Base-by-base conservation (phyloP, 2,888 invertebrate genomes). In the Leptarthrus brevirostris region DNA sequence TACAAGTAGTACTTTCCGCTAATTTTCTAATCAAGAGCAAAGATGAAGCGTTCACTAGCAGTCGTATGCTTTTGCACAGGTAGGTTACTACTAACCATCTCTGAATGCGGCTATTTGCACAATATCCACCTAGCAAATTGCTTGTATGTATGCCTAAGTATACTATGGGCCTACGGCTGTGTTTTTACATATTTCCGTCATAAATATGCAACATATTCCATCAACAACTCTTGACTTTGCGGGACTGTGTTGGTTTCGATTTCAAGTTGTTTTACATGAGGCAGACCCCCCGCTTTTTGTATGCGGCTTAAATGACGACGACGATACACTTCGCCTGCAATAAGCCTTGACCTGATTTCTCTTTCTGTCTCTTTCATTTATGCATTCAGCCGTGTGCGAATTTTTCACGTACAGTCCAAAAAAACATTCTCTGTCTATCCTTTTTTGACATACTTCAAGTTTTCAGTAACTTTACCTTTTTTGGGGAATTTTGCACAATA, bases 271-370 rank as follows among this genome's bases (percentile, higher is more conserved):
- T 47, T 12, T 36, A n/a, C n/a, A 3, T 53, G 20, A 26, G 2
- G 16, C 20, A 61, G 36, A 16, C 40, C 22, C 61, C 40, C 36
- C 61, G 14, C 14, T 49, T 54, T 70, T 70, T 72, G 47, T 44
- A 72, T 72, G 44, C 56, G 53, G 54, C 54, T n/a, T n/a, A 73
- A 20, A 74, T 36, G 61, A 61, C 61, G n/a, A 24, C 58, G 77
- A 24, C 75, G 75, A 75, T 74, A 74, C 44, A 73, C 49, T 49
- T 73, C 76, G 79, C 80, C 82, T 80, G 81, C 81, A 82, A 78
- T 73, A 73, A 83, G 84, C 84, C 84, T 84, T 84, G 84, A 84
- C 84, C 84, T 84, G 84, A 84, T 84, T 84, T 84, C 84, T 84
- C 84, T 83, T 82, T 84, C 78, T 74, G 75, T 78, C 83, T 84